These are phyloP conservation scores for Musca domestica DNA, from an alignment of 1,140 invertebrate genomes.

Conservation along the genomic window DNA sequence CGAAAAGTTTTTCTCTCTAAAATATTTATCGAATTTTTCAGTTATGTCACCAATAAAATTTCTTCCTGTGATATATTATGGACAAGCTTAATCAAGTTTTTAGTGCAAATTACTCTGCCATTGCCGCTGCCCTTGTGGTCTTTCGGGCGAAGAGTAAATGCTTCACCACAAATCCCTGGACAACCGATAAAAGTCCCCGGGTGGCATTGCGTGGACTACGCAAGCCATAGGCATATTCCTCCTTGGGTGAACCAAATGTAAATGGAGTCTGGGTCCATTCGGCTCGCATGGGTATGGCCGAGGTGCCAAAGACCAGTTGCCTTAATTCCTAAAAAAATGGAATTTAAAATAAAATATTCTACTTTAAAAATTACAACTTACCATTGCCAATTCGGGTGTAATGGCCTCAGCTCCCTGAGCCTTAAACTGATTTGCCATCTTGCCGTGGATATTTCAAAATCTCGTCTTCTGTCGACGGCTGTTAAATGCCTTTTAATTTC, in stretches of 20 bases:
- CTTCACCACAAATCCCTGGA: constrained; percentile 66
- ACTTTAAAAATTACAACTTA: constrained; percentile 49
- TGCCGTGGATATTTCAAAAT: neutral
- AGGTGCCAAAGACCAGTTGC: constrained; percentile 60
- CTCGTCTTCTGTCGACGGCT: neutral
- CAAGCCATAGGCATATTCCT: constrained; percentile 60
- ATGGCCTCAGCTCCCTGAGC: constrained; percentile 63
- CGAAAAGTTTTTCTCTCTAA: too few relatives aligned
- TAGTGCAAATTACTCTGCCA: constrained; percentile 39
- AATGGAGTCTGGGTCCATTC: constrained; percentile 65
- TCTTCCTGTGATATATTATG: too few relatives aligned
- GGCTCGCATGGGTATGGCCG: constrained; percentile 58
- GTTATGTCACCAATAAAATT: too few relatives aligned
- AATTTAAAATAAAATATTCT: neutral
- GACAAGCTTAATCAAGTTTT: too few relatives aligned
- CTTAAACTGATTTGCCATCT: constrained; percentile 44
- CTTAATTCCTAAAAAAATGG: constrained; percentile 55
- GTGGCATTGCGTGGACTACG: constrained; percentile 61
- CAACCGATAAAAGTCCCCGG: constrained; percentile 61
- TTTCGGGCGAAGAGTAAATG: constrained; percentile 61
- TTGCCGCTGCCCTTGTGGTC: constrained; percentile 30
- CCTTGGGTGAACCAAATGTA: constrained; percentile 57
- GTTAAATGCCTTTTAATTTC: neutral
- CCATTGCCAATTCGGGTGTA: constrained; percentile 64
- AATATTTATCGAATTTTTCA: too few relatives aligned